A percentile compares a stretch with the other conserved stretches of the same genome.
These are phyloP conservation scores for Ptychoptera albimana DNA, from an alignment of 2,888 invertebrate genomes.

Conservation along the genomic window DNA sequence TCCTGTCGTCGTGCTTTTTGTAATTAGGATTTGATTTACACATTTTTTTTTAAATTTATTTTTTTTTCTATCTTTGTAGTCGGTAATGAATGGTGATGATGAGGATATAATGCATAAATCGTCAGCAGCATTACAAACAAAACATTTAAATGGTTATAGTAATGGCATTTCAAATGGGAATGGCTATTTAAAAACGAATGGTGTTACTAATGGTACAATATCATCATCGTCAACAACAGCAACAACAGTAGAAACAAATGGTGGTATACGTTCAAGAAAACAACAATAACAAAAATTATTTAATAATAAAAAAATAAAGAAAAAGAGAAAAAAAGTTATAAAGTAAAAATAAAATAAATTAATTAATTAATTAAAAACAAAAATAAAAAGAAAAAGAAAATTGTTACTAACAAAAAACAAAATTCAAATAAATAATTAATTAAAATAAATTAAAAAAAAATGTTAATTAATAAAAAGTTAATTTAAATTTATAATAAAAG, in stretches of 20 bases:
- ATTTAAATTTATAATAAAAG: too few species aligned
- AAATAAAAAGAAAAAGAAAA: too few species aligned
- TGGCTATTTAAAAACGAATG: conserved; percentile 23
- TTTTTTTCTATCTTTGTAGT: conserved; percentile 32
- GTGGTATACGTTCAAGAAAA: conserved; percentile 3
- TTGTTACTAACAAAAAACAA: too few species aligned
- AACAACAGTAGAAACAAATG: conserved; percentile 15
- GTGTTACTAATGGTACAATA: conserved; percentile 13
- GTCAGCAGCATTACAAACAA: conserved; percentile 16
- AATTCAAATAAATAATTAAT: too few species aligned
- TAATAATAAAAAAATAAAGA: not conserved
- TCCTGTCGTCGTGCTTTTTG: too few species aligned
- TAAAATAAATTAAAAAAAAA: too few species aligned
- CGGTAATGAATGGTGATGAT: conserved; percentile 41
- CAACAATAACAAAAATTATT: conserved; percentile 23
- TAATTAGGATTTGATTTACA: too few species aligned
- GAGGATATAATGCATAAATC: not conserved
- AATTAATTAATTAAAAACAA: not conserved
- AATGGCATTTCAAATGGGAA: conserved; percentile 19
- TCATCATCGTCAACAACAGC: not conserved
- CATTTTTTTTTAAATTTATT: too few species aligned
- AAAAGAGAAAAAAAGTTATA: not conserved
- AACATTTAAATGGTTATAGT: conserved; percentile 15
- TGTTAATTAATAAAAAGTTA: too few species aligned
- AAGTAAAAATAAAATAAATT: not conserved